phyloP scores from a whole-genome alignment of 2,888 invertebrate species.

The Rhingia campestris region DNA sequence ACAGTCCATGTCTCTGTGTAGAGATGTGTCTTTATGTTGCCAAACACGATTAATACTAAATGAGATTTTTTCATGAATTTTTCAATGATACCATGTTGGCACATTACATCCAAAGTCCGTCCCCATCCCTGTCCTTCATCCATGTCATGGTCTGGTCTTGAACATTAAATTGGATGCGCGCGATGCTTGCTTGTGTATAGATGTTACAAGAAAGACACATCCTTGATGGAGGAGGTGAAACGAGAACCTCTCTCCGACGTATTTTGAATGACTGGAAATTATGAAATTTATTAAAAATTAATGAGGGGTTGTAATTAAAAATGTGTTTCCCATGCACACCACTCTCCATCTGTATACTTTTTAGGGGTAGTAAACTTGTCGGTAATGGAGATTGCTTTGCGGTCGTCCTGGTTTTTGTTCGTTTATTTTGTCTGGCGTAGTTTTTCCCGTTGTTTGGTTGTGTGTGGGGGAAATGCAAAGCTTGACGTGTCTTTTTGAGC shows the following conservation, averaged over 20 bases:
- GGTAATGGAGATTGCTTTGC: constrained; percentile 40
- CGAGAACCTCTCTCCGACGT: constrained; percentile 7
- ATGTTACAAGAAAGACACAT: constrained; percentile 24
- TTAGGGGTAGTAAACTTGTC: constrained; percentile 16
- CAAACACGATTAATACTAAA: constrained; percentile 61
- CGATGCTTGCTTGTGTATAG: neutral
- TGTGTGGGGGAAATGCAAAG: constrained; percentile 26
- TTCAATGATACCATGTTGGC: constrained; percentile 48
- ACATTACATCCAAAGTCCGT: constrained; percentile 36
- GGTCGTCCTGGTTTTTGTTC: constrained; percentile 19
- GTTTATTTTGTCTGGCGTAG: neutral
- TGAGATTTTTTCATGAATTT: constrained; percentile 68
- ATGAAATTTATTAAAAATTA: constrained; percentile 73
- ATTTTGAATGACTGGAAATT: constrained; percentile 64
- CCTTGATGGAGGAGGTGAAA: neutral
- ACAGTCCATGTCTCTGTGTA: constrained; percentile 1
- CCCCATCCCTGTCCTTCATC: neutral
- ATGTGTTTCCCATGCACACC: constrained; percentile 43
- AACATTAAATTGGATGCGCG: neutral
- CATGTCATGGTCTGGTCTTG: neutral
- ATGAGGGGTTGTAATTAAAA: constrained; percentile 70
- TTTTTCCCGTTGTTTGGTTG: constrained; percentile 1
- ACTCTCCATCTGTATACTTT: neutral
- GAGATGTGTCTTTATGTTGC: neutral
- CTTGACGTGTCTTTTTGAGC: constrained; percentile 34